A percentile compares a stretch with the other conserved stretches of the same genome.
Conservation (phyloP, 2,888 invertebrate genomes). For the Cephus spinipes region DNA sequence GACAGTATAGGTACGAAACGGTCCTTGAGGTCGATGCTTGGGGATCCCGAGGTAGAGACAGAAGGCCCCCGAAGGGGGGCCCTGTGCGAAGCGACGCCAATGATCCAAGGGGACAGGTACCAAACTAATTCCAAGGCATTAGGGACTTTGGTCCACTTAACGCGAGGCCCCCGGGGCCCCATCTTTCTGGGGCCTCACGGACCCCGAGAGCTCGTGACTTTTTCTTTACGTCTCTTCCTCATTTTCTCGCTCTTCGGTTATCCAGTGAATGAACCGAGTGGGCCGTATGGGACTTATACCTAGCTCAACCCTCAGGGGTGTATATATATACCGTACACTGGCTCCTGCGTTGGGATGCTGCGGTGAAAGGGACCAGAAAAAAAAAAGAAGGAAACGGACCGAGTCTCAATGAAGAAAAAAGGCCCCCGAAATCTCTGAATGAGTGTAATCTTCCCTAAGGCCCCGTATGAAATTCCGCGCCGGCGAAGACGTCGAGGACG, state of each 20-base stretch:
- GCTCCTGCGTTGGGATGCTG: conserved; percentile 7
- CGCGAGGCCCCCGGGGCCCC: not conserved
- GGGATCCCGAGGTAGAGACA: not conserved
- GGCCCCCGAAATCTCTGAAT: conserved; percentile 54
- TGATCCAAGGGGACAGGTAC: conserved; percentile 26
- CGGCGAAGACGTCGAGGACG: not conserved
- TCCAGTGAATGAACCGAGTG: conserved; percentile 21
- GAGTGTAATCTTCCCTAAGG: conserved; percentile 55
- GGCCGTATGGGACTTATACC: not conserved
- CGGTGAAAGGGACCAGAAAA: conserved; percentile 22
- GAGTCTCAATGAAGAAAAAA: conserved; percentile 19
- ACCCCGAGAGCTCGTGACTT: not conserved
- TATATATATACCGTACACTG: not conserved
- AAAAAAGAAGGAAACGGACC: conserved; percentile 9
- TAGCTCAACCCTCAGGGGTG: not conserved
- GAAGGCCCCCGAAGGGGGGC: not conserved
- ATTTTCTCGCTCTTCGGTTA: conserved; percentile 6
- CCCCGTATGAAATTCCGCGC: not conserved
- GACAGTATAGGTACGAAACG: not conserved
- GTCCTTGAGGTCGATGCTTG: conserved; percentile 12
- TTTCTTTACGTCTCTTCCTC: not conserved
- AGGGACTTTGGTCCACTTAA: conserved; percentile 16
- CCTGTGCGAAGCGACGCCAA: conserved; percentile 4
- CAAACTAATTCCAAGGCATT: conserved; percentile 31
- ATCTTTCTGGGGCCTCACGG: not conserved